Conservation (phyloP, 2,888 invertebrate species). For the Tuta absoluta region DNA sequence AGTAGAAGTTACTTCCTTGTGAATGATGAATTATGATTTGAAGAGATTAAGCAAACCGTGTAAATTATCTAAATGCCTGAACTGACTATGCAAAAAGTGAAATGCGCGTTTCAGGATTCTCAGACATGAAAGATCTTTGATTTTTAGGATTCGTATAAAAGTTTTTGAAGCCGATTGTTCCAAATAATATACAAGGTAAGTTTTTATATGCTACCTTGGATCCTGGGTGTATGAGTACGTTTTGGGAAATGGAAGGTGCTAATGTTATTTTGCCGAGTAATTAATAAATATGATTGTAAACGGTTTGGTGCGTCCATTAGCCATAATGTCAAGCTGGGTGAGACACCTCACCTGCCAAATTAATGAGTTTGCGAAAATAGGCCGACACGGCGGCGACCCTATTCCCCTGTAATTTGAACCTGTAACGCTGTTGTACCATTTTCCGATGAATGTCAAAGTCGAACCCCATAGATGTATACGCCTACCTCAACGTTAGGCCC, state of each 20-base stretch:
- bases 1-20: not conserved
- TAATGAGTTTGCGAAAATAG: constrained; percentile 59
- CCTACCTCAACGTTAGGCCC: no score
- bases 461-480: no score
- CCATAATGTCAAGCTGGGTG: constrained; percentile 46
- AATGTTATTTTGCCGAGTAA: not conserved
- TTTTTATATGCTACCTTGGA: no score
- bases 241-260: no score
- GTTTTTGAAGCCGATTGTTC: no score
- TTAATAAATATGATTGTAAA: constrained; percentile 18
- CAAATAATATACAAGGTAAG: no score
- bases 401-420: not conserved
- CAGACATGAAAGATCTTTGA: not conserved
- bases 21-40: not conserved
- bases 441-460: no score
- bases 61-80: not conserved
- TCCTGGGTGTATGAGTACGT: no score
- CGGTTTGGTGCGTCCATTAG: constrained; percentile 14
- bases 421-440: not conserved
- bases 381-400: constrained; percentile 32
- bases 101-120: constrained; percentile 9
- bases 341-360: constrained; percentile 54
- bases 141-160: no score
- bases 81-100: constrained; percentile 12
- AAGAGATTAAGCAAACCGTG: constrained; percentile 11